A percentile compares a stretch with the other conserved stretches of the same genome.
Evolutionary conservation across 2,888 invertebrate genomes (phyloP).

Genomic region (Icerya purchasi): DNA sequence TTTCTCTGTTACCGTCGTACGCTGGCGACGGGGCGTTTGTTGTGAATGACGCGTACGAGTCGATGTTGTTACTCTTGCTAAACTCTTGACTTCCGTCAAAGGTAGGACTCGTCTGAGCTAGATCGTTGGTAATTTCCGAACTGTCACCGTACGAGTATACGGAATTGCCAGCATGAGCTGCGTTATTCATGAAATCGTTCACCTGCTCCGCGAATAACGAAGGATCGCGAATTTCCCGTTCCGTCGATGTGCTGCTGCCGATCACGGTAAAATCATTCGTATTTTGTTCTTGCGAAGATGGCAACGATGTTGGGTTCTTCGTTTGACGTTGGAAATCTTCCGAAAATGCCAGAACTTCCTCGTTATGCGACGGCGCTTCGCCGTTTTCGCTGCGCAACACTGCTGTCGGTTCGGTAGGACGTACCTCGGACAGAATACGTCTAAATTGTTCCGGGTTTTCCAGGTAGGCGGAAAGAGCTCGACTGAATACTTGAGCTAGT

Average conservation of each 20-base stretch:
- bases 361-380: conserved; percentile 24
- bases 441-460: conserved; percentile 64
- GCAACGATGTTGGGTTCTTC: neutral
- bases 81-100: neutral
- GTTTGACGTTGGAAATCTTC: conserved; percentile 32
- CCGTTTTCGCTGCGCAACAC: conserved; percentile 27
- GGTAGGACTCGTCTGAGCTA: neutral
- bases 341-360: conserved; percentile 55
- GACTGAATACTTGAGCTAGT: conserved; percentile 62
- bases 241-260: neutral
- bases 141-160: neutral
- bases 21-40: neutral
- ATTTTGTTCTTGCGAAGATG: neutral
- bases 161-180: neutral
- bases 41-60: too few relatives aligned
- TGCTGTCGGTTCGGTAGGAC: conserved; percentile 48
- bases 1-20: neutral
- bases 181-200: conserved; percentile 7
- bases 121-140: neutral
- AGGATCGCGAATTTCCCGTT: conserved; percentile 2
- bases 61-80: too few relatives aligned
- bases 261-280: neutral
- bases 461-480: conserved; percentile 58
- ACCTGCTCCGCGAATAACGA: conserved; percentile 10
- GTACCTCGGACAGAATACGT: conserved; percentile 47